phyloP scores from a whole-genome alignment of 2,797 vertebrate species.

The Dallia pectoralis region DNA sequence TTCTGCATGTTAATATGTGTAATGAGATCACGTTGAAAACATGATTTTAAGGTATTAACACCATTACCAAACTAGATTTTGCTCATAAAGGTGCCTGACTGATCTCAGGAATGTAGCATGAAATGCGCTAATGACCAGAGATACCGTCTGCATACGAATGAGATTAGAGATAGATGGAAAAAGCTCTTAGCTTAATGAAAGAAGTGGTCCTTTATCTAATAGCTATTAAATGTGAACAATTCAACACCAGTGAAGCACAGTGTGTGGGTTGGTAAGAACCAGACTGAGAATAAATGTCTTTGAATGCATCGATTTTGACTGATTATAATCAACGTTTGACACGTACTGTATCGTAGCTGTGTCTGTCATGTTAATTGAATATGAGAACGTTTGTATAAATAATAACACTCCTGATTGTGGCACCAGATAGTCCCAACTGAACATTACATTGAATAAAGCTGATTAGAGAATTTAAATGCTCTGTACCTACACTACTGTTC shows the following conservation, averaged over 20 bases:
- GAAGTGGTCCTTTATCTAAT: not conserved
- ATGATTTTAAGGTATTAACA: conserved; percentile 12
- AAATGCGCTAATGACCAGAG: conserved; percentile 17
- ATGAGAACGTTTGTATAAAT: not conserved
- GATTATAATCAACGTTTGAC: not conserved
- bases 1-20: conserved; percentile 8
- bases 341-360: not conserved
- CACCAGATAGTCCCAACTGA: not conserved
- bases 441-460: conserved; percentile 3
- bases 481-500: no score
- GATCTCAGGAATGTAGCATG: conserved; percentile 7
- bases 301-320: not conserved
- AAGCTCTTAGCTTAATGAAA: conserved; percentile 1
- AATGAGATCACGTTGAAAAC: conserved; percentile 11
- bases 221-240: not conserved
- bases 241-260: not conserved
- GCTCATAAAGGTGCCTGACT: not conserved
- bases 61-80: conserved; percentile 16
- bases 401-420: not conserved
- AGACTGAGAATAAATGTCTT: not conserved
- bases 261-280: not conserved
- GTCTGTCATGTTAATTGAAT: not conserved
- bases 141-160: conserved; percentile 14
- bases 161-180: not conserved
- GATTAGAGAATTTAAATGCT: not conserved